These are phyloP conservation scores for Porites divaricata DNA, from an alignment of 92 coral and sea anemone genomes.

Conservation along the genomic window DNA sequence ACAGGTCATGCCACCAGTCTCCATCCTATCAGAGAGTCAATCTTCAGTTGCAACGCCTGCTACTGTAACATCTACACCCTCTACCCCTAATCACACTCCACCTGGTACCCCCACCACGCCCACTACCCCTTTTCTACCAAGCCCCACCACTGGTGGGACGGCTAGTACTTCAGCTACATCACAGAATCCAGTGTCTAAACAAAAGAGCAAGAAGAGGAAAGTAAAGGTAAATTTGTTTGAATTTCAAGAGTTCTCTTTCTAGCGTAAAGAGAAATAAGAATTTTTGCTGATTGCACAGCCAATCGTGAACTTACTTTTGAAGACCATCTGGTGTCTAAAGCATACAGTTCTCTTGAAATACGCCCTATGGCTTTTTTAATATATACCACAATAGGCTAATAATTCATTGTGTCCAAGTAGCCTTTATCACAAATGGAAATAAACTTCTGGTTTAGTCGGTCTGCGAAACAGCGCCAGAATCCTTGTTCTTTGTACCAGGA, in stretches of 20 bases:
- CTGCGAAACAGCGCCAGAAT: too few relatives aligned
- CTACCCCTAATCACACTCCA: constrained; percentile 96
- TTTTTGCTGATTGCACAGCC: too few relatives aligned
- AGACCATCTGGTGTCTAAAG: too few relatives aligned
- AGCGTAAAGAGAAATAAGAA: neutral
- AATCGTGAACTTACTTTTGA: too few relatives aligned
- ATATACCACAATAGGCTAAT: too few relatives aligned
- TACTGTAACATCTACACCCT: constrained; percentile 67
- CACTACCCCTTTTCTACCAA: constrained; percentile 82
- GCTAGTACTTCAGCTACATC: constrained; percentile 61
- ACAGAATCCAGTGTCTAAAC: constrained; percentile 64
- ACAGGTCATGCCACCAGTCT: constrained; percentile 91
- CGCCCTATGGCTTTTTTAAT: too few relatives aligned
- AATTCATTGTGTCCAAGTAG: too few relatives aligned
- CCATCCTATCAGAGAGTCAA: constrained; percentile 83
- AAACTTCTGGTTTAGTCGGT: too few relatives aligned
- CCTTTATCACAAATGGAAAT: too few relatives aligned
- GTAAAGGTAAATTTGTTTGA: constrained; percentile 64
- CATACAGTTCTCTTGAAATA: too few relatives aligned
- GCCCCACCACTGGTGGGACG: constrained; percentile 80
- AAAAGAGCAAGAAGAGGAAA: constrained; percentile 94
- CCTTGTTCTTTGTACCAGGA: too few relatives aligned
- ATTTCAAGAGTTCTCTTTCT: neutral
- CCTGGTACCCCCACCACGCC: constrained; percentile 98
- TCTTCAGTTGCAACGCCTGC: constrained; percentile 68